These are phyloP conservation scores for Orcinus orca DNA, from an alignment of 2,113 vertebrate genomes.

Conservation along the genomic window DNA sequence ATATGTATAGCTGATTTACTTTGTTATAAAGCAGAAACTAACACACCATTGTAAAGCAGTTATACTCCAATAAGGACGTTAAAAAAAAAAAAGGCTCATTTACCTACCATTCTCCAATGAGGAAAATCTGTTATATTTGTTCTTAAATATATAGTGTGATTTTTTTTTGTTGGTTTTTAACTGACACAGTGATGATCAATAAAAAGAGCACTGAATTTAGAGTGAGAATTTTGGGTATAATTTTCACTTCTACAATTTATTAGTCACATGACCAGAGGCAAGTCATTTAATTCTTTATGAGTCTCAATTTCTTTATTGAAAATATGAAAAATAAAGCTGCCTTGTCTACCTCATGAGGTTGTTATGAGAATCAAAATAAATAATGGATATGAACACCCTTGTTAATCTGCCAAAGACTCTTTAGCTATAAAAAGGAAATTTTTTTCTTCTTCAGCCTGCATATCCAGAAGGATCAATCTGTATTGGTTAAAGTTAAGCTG, in stretches of 20 bases:
- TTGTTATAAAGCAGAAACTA: too few species aligned
- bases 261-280: neutral
- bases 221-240: neutral
- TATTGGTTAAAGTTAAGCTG: neutral
- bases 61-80: too few species aligned
- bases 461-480: neutral
- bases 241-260: neutral
- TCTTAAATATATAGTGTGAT: neutral
- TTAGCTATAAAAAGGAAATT: neutral
- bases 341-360: neutral
- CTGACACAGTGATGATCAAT: neutral
- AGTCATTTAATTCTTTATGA: neutral
- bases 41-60: too few species aligned
- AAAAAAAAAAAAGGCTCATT: neutral
- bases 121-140: neutral
- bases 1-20: too few species aligned
- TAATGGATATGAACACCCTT: neutral
- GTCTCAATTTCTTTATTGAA: neutral
- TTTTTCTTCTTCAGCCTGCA: neutral
- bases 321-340: neutral
- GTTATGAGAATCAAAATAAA: neutral
- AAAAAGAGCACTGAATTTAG: neutral
- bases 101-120: neutral
- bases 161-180: neutral
- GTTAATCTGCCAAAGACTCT: neutral